These are phyloP conservation scores for Mnemiopsis leidyi DNA, from an alignment of 37 sponge, comb jelly and placozoan genomes.

Conservation along the genomic window DNA sequence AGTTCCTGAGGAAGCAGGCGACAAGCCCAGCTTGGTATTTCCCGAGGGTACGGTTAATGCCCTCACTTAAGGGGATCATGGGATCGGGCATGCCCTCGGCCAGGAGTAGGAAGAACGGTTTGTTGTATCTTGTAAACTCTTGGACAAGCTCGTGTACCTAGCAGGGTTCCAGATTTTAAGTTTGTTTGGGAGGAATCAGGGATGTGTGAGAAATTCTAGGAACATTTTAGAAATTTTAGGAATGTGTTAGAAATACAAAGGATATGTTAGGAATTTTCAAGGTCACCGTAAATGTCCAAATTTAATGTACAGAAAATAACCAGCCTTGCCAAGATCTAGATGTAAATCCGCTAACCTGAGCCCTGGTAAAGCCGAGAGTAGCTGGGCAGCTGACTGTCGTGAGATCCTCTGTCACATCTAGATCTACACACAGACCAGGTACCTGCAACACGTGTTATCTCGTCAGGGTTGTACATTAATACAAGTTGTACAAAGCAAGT, in stretches of 20 bases:
- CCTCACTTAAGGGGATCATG: neutral
- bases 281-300: too few relatives aligned
- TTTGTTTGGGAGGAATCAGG: neutral
- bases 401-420: constrained; percentile 59
- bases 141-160: constrained; percentile 62
- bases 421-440: constrained; percentile 49
- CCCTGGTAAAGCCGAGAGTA: constrained; percentile 26
- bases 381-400: constrained; percentile 54
- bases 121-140: constrained; percentile 61
- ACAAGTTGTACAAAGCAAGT: too few relatives aligned
- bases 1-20: constrained; percentile 43
- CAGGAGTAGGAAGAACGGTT: constrained; percentile 56
- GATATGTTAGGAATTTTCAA: too few relatives aligned
- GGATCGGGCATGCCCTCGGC: constrained; percentile 64
- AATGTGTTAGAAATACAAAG: too few relatives aligned
- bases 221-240: too few relatives aligned
- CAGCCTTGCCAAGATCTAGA: too few relatives aligned
- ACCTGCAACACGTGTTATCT: too few relatives aligned
- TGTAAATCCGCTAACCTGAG: constrained; percentile 13
- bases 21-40: constrained; percentile 51
- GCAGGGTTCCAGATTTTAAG: neutral
- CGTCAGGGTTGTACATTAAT: too few relatives aligned
- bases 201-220: too few relatives aligned
- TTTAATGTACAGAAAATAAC: too few relatives aligned
- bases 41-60: constrained; percentile 39